These are phyloP conservation scores for Myotis pilosus DNA, from an alignment of 2,797 vertebrate species.

Conservation along the genomic window DNA sequence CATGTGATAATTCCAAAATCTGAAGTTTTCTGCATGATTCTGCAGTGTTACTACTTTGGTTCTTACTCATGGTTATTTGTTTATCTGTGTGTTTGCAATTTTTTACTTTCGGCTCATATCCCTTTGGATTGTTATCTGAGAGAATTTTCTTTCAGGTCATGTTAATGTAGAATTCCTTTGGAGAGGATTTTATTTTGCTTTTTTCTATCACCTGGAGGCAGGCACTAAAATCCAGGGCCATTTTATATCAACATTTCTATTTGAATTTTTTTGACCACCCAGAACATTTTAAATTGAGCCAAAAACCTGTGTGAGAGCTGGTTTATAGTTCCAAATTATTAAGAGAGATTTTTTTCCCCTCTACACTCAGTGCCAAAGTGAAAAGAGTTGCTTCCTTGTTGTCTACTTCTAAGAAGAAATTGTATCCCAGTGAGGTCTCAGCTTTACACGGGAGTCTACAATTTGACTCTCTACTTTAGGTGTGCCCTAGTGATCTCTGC, in stretches of 20 bases:
- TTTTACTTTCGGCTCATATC: background rate
- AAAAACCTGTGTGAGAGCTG: background rate
- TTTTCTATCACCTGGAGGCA: background rate
- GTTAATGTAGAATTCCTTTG: conserved; percentile 4
- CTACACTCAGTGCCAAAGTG: background rate
- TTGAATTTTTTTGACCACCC: background rate
- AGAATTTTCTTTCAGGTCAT: background rate
- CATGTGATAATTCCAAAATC: background rate
- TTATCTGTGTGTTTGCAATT: background rate
- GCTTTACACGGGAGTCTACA: background rate
- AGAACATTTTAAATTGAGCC: conserved; percentile 32
- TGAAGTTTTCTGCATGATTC: background rate
- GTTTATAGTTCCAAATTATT: background rate
- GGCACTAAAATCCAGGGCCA: background rate
- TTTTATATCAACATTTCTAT: conserved; percentile 3
- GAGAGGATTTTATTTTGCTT: conserved; percentile 9
- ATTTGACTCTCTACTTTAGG: background rate
- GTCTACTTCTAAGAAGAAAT: background rate
- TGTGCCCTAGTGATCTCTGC: background rate
- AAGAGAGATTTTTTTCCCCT: background rate
- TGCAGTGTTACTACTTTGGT: background rate
- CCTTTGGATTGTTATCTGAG: background rate
- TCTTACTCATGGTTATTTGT: background rate
- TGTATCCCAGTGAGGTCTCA: background rate
- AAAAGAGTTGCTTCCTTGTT: background rate